Conservation (phyloP, 2,888 invertebrate genomes). For the Gnatocerus cornutus region DNA sequence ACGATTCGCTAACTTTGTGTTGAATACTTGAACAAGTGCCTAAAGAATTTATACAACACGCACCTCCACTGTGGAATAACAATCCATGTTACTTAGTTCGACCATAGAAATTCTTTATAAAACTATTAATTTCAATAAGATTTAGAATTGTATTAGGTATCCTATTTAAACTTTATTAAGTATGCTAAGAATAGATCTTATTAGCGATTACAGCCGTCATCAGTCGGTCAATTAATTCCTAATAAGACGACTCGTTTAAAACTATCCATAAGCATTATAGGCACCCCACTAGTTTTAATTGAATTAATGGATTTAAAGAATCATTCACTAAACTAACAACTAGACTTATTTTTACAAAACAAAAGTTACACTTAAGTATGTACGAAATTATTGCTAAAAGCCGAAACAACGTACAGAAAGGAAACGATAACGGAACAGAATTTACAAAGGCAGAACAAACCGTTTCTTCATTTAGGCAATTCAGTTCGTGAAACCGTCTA, state of each 20-base stretch:
- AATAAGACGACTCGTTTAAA: conserved; percentile 45
- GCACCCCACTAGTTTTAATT: conserved; percentile 48
- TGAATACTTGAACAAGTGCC: conserved; percentile 47
- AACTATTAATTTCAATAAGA: conserved; percentile 46
- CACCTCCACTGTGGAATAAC: conserved; percentile 29
- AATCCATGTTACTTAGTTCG: conserved; percentile 39
- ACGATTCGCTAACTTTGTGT: conserved; percentile 26
- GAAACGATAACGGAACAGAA: conserved; percentile 29
- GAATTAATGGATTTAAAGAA: conserved; percentile 45
- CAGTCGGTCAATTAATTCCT: conserved; percentile 36
- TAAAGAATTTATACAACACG: conserved; percentile 26
- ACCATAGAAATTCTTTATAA: conserved; percentile 43
- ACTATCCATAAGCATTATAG: conserved; percentile 51
- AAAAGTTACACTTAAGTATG: conserved; percentile 40
- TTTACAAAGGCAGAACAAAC: conserved; percentile 28
- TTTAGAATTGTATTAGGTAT: conserved; percentile 47
- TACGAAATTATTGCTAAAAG: conserved; percentile 48
- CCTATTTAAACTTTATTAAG: conserved; percentile 43
- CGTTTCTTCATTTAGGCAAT: conserved; percentile 40
- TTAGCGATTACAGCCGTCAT: conserved; percentile 35
- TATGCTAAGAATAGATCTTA: conserved; percentile 45
- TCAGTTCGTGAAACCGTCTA: conserved; percentile 34
- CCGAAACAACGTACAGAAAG: conserved; percentile 28
- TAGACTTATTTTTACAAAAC: conserved; percentile 44
- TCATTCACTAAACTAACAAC: conserved; percentile 46